A percentile compares a stretch with the other conserved stretches of the same genome.
These are phyloP conservation scores for Lysandra coridon DNA, from an alignment of 2,888 invertebrate genomes.

Conservation along the genomic window DNA sequence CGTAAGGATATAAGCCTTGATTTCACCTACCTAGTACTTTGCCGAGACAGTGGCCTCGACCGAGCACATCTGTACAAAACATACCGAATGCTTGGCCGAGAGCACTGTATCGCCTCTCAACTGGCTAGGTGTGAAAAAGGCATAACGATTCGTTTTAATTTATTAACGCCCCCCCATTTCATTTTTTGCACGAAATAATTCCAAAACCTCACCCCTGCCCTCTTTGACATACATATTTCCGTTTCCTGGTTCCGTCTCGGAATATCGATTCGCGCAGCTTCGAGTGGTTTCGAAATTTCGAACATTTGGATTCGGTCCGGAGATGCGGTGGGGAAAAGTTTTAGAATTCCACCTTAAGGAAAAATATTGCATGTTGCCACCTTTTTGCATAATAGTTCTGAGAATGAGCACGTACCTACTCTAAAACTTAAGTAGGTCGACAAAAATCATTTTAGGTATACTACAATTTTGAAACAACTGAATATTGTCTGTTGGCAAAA, in stretches of 20 bases:
- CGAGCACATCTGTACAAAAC: no score
- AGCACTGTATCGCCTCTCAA: no score
- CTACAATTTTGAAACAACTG: no score
- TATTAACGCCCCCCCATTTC: neutral
- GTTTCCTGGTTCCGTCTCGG: neutral
- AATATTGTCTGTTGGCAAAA: no score
- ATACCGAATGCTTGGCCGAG: no score
- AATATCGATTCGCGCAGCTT: constrained; percentile 18
- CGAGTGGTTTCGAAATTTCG: neutral
- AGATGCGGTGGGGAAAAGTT: neutral
- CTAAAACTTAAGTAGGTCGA: no score
- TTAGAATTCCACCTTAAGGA: neutral
- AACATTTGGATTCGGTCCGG: constrained; percentile 3
- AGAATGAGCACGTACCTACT: neutral
- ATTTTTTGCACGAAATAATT: neutral
- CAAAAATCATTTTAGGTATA: no score
- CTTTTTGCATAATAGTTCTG: neutral
- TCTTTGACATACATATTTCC: neutral
- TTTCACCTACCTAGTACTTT: no score
- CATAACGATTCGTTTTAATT: neutral
- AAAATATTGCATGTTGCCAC: neutral
- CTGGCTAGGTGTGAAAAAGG: no score
- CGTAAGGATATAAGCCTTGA: no score
- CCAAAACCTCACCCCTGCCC: neutral
- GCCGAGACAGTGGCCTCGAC: no score